Evolutionary conservation across 2,888 invertebrate species (phyloP), one percentile per base, ranked within the genome.

Genomic region (Azorinus chamasolen): DNA sequence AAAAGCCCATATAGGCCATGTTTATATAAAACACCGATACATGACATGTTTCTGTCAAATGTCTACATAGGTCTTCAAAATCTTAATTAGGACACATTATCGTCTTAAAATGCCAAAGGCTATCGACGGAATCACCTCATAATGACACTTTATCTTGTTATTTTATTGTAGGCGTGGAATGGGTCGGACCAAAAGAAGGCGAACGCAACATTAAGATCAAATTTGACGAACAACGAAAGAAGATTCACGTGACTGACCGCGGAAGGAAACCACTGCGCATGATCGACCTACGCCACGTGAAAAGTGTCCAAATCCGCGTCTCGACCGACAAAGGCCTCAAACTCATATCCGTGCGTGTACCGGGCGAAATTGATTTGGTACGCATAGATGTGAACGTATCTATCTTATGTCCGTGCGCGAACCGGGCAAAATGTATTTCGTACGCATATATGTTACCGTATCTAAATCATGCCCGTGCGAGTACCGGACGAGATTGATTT

Each of bases 321-420:
- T 83, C 90, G 25, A 73, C 76, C 18, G 84, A 86, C 51, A 83
- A 79, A 12, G 65, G 70, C 43, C 41, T 75, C 14, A 65, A 83
- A 5, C 50, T 88, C 1, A 39, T 86, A 12, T 79, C 85, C 10
- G 53, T 88, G 14, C 73, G 86, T 22, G 71, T 87, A 1, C 83
- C 83, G 1, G 85, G 84, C 1, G 89, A 89, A 57, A 84, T 87
- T 27, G 89, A 89, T 64, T 57, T 89, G 78, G 89, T 89, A 32
- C 10, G n/a, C n/a, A n/a, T n/a, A n/a, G n/a, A n/a, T n/a, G n/a
- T n/a, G n/a, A n/a, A n/a, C n/a, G n/a, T n/a, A n/a, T n/a, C n/a
- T n/a, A n/a, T n/a, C n/a, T n/a, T n/a, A n/a, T n/a, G n/a, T n/a
- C n/a, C n/a, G n/a, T n/a, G n/a, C n/a, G n/a, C n/a, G n/a, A n/a